phyloP scores from a whole-genome alignment of 2,888 invertebrate genomes.

The Bembecia ichneumoniformis region DNA sequence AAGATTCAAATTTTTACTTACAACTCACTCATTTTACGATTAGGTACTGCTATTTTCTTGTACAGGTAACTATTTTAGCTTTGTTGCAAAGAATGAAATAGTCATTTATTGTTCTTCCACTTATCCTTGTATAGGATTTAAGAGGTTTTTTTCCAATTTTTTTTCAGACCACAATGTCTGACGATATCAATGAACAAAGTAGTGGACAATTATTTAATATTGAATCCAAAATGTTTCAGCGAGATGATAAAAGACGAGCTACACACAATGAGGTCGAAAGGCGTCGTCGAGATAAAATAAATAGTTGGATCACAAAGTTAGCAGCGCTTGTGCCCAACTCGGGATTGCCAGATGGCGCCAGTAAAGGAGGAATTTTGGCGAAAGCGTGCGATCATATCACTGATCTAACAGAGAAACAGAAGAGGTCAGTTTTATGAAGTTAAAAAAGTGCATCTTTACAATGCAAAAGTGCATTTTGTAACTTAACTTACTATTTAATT shows the following conservation, averaged over 20 bases:
- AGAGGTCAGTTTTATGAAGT: slow-evolving; percentile 66
- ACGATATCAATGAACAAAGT: too few relatives aligned
- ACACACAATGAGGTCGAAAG: slow-evolving; percentile 97
- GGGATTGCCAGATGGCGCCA: slow-evolving; percentile 76
- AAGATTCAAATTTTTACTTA: too few relatives aligned
- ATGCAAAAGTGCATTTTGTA: background rate
- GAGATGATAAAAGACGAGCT: slow-evolving; percentile 90
- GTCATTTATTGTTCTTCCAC: too few relatives aligned
- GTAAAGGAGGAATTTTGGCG: slow-evolving; percentile 95
- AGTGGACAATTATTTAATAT: too few relatives aligned
- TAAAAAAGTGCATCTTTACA: background rate
- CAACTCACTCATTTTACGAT: too few relatives aligned
- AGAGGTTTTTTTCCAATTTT: too few relatives aligned
- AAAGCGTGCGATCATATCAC: slow-evolving; percentile 96
- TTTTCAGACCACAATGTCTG: too few relatives aligned
- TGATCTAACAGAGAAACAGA: slow-evolving; percentile 84
- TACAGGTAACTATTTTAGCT: too few relatives aligned
- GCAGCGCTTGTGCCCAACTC: slow-evolving; percentile 88
- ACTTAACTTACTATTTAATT: background rate
- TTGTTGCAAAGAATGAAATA: too few relatives aligned
- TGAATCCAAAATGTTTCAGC: slow-evolving; percentile 50
- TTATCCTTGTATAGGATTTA: too few relatives aligned
- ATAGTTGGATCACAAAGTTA: slow-evolving; percentile 95
- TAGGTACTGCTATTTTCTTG: too few relatives aligned
- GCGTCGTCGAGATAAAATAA: slow-evolving; percentile 94